Conservation (phyloP, 2,888 invertebrate genomes). For the Bruchidius siliquastri region DNA sequence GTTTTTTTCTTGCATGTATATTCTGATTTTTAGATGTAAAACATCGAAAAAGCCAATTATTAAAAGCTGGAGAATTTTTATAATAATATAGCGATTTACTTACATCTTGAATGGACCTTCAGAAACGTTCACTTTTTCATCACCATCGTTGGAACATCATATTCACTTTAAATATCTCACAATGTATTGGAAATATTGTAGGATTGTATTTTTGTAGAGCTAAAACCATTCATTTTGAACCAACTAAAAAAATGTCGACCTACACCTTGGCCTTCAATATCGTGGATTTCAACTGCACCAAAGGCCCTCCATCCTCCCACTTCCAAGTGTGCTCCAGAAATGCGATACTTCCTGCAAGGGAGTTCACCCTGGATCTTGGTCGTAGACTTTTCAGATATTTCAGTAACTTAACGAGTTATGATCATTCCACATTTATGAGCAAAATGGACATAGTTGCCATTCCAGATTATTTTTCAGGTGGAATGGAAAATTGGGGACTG, state of each 20-base stretch:
- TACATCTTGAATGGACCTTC: no score
- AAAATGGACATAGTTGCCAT: conserved; percentile 80
- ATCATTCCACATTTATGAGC: conserved; percentile 17
- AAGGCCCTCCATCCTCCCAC: background rate
- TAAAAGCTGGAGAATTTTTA: no score
- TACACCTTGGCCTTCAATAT: conserved; percentile 24
- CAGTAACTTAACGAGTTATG: conserved; percentile 56
- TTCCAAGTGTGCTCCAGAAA: conserved; percentile 47
- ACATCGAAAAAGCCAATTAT: no score
- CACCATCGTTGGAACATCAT: no score
- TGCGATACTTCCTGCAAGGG: conserved; percentile 46
- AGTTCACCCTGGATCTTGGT: conserved; percentile 48
- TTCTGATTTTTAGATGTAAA: no score
- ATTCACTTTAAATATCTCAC: no score
- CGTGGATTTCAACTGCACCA: conserved; percentile 23
- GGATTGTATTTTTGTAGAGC: no score
- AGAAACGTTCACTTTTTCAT: no score
- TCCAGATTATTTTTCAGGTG: conserved; percentile 75
- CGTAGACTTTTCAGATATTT: conserved; percentile 49
- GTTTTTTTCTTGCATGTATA: no score
- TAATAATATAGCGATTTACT: no score
- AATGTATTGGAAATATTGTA: no score
- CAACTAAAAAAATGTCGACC: conserved; percentile 20
- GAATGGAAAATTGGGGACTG: conserved; percentile 91
- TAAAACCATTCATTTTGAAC: background rate